phyloP scores from a whole-genome alignment of 2,797 vertebrate genomes.

The Cossypha dichroa region DNA sequence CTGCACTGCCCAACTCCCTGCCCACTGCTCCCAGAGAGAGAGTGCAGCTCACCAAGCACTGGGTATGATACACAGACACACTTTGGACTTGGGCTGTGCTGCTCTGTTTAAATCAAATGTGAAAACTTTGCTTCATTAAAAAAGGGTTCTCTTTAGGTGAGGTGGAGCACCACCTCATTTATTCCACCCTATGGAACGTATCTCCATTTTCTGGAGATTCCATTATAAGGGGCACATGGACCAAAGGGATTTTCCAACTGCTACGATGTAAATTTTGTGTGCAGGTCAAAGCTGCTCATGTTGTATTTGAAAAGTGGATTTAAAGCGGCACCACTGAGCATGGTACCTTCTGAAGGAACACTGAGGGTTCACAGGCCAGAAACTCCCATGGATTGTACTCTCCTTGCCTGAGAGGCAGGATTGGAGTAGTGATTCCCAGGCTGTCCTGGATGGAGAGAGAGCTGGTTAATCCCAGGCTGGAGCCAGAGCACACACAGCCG shows the following conservation, averaged over 20 bases:
- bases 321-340: background rate
- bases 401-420: background rate
- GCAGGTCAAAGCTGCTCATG: background rate
- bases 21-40: background rate
- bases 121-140: background rate
- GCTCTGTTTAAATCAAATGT: background rate
- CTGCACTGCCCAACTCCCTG: background rate
- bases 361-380: background rate
- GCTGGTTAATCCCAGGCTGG: background rate
- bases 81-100: background rate
- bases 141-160: background rate
- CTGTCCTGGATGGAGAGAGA: background rate
- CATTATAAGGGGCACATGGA: rapidly evolving
- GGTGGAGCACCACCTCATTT: background rate
- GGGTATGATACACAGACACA: background rate
- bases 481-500: background rate
- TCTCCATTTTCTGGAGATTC: background rate
- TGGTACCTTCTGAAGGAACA: background rate
- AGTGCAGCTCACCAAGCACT: background rate
- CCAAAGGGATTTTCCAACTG: background rate
- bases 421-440: background rate
- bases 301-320: background rate
- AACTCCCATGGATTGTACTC: background rate
- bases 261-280: background rate
- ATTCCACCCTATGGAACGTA: background rate